Evolutionary conservation across 1,140 invertebrate species (phyloP), one percentile per base, ranked within the genome.

Genomic region (Marisa cornuarietis): DNA sequence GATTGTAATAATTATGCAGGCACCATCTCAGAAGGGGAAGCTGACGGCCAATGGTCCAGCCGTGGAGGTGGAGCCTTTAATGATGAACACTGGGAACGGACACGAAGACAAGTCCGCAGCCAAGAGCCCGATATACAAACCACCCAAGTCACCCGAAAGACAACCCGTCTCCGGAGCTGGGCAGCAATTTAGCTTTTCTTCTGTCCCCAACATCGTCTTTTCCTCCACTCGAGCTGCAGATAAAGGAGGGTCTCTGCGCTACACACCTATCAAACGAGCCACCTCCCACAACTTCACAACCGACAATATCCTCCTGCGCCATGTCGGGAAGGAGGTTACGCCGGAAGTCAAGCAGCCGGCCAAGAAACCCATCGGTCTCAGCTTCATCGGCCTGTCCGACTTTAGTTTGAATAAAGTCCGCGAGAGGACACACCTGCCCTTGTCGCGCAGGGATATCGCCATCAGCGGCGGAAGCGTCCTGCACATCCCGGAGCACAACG

Each of bases 401-500:
- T 74, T 75, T 10, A 52, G 82, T 31, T 14, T 84, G 10, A 82
- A 81, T 69, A 81, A 81, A 58, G 72, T 84, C 16, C 71, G 83
- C 65, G 83, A 83, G 42, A 89, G 91, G n/a, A 83, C 97, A 90
- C 95, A 98, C 26, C 93, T 97, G 22, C 98, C 98, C 7, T 91
- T 99, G 89, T 98, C 96, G 2, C 93, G 97, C 61, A 98, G 98
- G 91, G 98, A 99, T 91, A 98, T 99, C 83, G 99, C 99, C 58
- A 54, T 80, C 92, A 99, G 98, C 92, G 96, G 96, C 16, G 97
- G 98, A n/a, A 97, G 95, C 42, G 95, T 98, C 16, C 92, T 95
- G 54, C 95, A 98, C 91, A 92, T 98, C 76, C 96, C 95, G 0
- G 95, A 97, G 91, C 98, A 95, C 90, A 80, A 80, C 20, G 20